A percentile compares a stretch with the other conserved stretches of the same genome.
phyloP scores from a whole-genome alignment of 2,113 vertebrate genomes.

The Sclerurus mexicanus region DNA sequence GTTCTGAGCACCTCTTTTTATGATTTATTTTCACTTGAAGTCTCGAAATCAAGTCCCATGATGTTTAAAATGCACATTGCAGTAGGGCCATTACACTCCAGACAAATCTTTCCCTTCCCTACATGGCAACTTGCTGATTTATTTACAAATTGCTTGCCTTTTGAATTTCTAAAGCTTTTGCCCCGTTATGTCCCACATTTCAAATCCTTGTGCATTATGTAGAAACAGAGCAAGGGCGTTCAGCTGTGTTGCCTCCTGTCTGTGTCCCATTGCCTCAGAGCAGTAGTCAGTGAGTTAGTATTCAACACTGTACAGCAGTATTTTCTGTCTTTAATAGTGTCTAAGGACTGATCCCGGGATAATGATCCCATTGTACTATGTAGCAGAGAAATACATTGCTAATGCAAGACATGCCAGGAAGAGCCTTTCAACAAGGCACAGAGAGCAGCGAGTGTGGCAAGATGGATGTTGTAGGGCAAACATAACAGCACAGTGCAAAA shows the following conservation, averaged over 20 bases:
- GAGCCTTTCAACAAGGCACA: neutral
- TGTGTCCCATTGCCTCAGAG: neutral
- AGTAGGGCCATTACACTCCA: neutral
- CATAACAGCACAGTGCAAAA: neutral
- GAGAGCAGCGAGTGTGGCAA: neutral
- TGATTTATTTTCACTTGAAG: neutral
- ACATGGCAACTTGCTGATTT: neutral
- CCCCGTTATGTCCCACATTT: neutral
- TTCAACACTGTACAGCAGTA: neutral
- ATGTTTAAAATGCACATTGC: neutral
- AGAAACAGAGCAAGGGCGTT: neutral
- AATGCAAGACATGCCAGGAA: neutral
- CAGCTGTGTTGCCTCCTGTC: neutral
- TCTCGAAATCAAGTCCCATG: neutral
- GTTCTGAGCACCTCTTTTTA: neutral
- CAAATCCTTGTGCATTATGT: neutral
- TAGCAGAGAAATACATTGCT: neutral
- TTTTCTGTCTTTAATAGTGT: neutral
- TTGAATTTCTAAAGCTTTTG: neutral
- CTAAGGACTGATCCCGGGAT: neutral
- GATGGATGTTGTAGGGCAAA: neutral
- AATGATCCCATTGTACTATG: neutral
- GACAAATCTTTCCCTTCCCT: neutral
- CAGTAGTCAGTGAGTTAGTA: neutral
- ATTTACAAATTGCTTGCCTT: constrained; percentile 4